Evolutionary conservation across 1,140 invertebrate genomes (phyloP).

Genomic region (Zeugodacus cucurbitae): DNA sequence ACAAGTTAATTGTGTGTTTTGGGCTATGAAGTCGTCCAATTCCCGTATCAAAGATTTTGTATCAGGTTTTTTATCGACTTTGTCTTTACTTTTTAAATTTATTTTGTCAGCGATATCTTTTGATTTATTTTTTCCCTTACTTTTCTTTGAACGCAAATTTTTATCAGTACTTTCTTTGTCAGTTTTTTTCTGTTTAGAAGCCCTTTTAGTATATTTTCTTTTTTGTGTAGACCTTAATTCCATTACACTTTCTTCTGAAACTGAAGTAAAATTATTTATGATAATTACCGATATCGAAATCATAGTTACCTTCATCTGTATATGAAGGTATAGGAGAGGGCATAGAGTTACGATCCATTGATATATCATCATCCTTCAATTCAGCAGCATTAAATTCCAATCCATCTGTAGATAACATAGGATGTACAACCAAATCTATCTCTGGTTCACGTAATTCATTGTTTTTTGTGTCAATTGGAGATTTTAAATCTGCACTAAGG

Average conservation of each 20-base stretch:
- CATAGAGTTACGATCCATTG: neutral
- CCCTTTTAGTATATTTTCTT: neutral
- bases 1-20: neutral
- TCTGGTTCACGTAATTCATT: conserved; percentile 4
- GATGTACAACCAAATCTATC: neutral
- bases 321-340: neutral
- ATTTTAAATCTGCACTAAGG: neutral
- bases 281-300: neutral
- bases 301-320: neutral
- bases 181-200: neutral
- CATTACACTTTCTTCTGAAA: neutral
- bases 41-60: neutral
- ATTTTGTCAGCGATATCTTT: neutral
- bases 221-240: neutral
- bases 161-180: no score
- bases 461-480: neutral
- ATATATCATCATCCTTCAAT: neutral
- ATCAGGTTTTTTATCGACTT: neutral
- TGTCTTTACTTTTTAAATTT: neutral
- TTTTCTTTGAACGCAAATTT: neutral
- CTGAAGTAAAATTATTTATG: neutral
- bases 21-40: conserved; percentile 12
- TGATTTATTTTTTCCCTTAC: neutral
- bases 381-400: neutral
- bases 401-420: neutral